Conservation (phyloP, 2,797 vertebrate genomes). For the Semotilus atromaculatus region DNA sequence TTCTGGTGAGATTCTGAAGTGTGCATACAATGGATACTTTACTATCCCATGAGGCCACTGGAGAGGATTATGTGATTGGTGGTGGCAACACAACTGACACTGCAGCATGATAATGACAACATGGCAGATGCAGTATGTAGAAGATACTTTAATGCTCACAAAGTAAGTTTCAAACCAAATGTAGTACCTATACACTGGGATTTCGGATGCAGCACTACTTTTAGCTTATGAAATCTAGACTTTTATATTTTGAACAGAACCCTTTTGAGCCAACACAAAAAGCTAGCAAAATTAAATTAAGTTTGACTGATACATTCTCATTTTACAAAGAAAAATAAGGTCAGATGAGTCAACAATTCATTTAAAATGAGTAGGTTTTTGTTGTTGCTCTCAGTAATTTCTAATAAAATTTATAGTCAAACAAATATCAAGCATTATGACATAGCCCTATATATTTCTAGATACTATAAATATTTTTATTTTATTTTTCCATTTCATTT, state of each 20-base stretch:
- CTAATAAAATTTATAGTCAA: not conserved
- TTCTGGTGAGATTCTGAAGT: not conserved
- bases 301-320: not conserved
- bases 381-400: not conserved
- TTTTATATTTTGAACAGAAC: not conserved
- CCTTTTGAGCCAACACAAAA: not conserved
- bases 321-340: not conserved
- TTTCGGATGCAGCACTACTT: not conserved
- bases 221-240: not conserved
- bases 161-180: not conserved
- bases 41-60: not conserved
- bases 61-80: not conserved
- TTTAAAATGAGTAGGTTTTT: not conserved
- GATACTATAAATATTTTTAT: not conserved
- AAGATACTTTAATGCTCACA: not conserved
- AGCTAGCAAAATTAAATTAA: not conserved
- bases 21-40: not conserved
- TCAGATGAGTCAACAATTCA: not conserved
- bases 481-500: not conserved
- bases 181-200: not conserved
- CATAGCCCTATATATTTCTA: not conserved
- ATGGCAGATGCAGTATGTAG: not conserved
- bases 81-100: not conserved
- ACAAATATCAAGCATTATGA: not conserved
- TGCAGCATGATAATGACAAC: not conserved